These are phyloP conservation scores for Penaeus japonicus DNA, from an alignment of 1,140 invertebrate species.

Conservation along the genomic window DNA sequence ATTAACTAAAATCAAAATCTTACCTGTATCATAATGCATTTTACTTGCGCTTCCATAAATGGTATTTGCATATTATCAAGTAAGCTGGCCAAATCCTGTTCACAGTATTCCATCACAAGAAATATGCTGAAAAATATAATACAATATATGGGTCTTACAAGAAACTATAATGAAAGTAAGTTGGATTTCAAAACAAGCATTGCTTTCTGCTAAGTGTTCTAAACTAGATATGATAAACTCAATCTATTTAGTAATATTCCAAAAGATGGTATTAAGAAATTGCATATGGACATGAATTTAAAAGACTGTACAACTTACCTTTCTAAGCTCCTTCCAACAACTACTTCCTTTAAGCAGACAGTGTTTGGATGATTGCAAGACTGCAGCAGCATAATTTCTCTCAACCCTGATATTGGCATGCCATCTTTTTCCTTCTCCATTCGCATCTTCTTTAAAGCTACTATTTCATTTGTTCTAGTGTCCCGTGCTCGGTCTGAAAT, in stretches of 20 bases:
- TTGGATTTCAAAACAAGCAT: too few relatives aligned
- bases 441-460: conserved; percentile 93
- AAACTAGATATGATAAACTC: too few relatives aligned
- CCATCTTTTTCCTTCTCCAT: conserved; percentile 96
- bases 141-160: too few relatives aligned
- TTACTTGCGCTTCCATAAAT: conserved; percentile 96
- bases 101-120: conserved; percentile 97
- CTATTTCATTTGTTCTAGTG: conserved; percentile 85
- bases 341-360: conserved; percentile 91
- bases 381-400: conserved; percentile 93
- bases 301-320: conserved; percentile 70
- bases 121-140: conserved; percentile 77
- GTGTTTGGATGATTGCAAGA: conserved; percentile 93
- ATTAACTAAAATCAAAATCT: conserved; percentile 55
- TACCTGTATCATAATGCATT: conserved; percentile 90
- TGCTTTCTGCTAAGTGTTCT: too few relatives aligned
- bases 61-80: conserved; percentile 94
- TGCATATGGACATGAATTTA: too few relatives aligned
- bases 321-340: conserved; percentile 90
- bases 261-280: too few relatives aligned
- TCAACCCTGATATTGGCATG: conserved; percentile 86
- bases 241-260: too few relatives aligned
- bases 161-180: too few relatives aligned
- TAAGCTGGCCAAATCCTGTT: conserved; percentile 94
- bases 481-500: conserved; percentile 81